Percentiles rank a stretch among this genome's conserved stretches.
These are phyloP conservation scores for Pithys albifrons DNA, from an alignment of 2,113 vertebrate genomes.

Conservation along the genomic window DNA sequence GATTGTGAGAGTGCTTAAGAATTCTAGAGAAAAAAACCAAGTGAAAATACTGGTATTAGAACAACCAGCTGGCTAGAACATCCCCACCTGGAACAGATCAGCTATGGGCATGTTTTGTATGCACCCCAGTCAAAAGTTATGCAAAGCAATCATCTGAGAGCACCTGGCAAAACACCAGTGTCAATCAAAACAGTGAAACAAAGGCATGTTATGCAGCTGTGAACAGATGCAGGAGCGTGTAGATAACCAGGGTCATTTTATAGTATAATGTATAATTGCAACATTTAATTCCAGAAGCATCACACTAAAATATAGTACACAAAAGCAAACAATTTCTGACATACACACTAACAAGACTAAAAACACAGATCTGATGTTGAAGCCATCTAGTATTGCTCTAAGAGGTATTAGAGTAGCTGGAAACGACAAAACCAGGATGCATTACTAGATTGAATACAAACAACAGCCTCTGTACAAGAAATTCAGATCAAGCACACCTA, in stretches of 20 bases:
- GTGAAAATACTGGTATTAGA: background rate
- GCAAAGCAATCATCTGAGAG: background rate
- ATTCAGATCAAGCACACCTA: background rate
- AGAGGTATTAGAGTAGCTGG: background rate
- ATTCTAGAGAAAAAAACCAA: background rate
- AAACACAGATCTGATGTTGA: background rate
- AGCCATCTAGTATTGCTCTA: background rate
- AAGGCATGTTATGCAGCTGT: background rate
- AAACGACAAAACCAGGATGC: background rate
- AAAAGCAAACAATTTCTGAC: background rate
- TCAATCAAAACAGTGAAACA: background rate
- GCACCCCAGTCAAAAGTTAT: background rate
- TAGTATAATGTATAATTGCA: background rate
- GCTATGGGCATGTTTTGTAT: background rate
- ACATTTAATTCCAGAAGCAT: slow-evolving; percentile 18
- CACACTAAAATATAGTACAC: background rate
- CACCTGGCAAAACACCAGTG: background rate
- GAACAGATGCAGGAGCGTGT: background rate
- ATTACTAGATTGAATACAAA: background rate
- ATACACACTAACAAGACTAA: background rate
- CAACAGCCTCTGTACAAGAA: background rate
- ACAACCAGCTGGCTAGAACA: background rate
- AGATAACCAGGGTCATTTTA: background rate
- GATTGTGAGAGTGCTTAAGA: background rate
- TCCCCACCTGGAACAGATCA: background rate